These are phyloP conservation scores for Buceros bicornis DNA, from an alignment of 2,797 vertebrate species.

Conservation along the genomic window DNA sequence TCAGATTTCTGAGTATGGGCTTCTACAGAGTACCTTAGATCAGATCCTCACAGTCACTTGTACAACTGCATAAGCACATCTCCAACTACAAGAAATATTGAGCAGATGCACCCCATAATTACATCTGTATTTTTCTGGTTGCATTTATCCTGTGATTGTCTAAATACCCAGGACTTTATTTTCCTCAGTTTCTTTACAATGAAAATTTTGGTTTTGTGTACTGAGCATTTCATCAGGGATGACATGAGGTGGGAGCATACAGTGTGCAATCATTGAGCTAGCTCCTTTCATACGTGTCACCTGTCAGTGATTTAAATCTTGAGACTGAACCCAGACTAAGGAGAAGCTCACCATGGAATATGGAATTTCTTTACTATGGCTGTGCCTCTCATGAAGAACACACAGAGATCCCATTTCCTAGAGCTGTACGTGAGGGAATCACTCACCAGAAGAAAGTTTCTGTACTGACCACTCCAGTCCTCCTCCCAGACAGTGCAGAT, in stretches of 20 bases:
- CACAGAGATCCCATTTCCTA: neutral
- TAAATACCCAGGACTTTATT: neutral
- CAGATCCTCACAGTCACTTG: neutral
- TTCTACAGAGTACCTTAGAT: neutral
- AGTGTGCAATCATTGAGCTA: neutral
- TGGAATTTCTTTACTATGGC: neutral
- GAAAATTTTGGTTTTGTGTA: neutral
- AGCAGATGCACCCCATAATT: neutral
- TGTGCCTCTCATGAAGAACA: neutral
- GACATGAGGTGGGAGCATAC: neutral
- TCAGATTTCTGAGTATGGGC: neutral
- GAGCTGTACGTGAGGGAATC: rapidly evolving
- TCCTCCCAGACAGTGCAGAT: neutral
- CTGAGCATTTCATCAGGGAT: neutral
- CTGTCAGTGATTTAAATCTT: neutral
- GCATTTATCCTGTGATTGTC: neutral
- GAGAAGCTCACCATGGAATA: neutral
- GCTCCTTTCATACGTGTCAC: neutral
- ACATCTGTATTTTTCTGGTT: neutral
- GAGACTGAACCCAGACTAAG: neutral
- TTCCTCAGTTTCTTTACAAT: neutral
- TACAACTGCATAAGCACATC: neutral
- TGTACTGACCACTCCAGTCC: neutral
- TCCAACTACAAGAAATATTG: neutral
- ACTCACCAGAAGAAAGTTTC: neutral